Evolutionary conservation across 1,140 invertebrate genomes (phyloP), one percentile per base, ranked within the genome.

Genomic region (Diachasmimorpha longicaudata): DNA sequence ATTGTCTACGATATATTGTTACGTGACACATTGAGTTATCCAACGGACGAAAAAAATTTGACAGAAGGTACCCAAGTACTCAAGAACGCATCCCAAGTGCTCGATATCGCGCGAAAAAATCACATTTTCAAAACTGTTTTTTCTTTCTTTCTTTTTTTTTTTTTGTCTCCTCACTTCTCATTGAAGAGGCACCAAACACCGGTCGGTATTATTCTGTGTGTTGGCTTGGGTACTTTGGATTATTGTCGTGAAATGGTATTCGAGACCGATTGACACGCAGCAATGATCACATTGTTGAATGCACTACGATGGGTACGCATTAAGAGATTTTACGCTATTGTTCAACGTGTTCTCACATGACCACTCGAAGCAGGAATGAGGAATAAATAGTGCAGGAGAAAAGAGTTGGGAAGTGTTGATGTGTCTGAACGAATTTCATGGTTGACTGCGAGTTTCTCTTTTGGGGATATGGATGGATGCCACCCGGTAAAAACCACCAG

Each of bases 201-300:
- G 82, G 78, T 82, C 77, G 76, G 48, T 79, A 81, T 83, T 83
- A 67, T 78, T 52, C 52, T 46, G 79, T 70, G 79, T 78, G 80
- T n/a, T 77, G 75, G 75, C 81, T 83, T 81, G 84, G 83, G 84
- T 82, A 79, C 79, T 82, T 78, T 75, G 80, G 83, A 85, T 85
- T 85, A 84, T 77, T 79, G 84, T 78, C 84, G 70, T 80, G 81
- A 83, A 85, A 84, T 84, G 84, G 84, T 83, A 84, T 84, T 80
- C 80, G 79, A 78, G 76, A 76, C 77, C 58, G 77, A 75, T 84
- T 39, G 69, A 63, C 81, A 85, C 79, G 80, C 80, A 76, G 80
- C 76, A 79, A 73, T 78, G 81, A 76, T 58, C 79, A 71, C 81
- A 84, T 84, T 85, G 84, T 85, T 75, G 74, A 77, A 36, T 68